Percentiles rank a stretch among this genome's conserved stretches.
These are phyloP conservation scores for Drosophila sp. DNA, from an alignment of 1,140 invertebrate species.

Conservation along the genomic window DNA sequence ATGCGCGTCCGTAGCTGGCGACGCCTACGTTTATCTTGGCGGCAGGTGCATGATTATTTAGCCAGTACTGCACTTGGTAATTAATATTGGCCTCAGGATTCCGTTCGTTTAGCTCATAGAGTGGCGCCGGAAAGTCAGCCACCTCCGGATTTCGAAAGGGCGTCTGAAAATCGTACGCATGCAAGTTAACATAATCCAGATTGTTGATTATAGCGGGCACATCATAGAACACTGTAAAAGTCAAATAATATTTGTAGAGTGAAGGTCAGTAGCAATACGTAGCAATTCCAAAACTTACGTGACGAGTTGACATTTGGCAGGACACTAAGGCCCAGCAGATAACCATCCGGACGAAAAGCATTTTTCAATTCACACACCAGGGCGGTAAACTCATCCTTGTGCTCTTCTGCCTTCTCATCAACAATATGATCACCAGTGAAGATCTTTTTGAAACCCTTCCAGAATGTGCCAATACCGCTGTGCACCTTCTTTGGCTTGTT, in stretches of 20 bases:
- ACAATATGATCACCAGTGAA: constrained; percentile 88
- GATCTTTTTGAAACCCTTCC: constrained; percentile 91
- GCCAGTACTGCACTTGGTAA: constrained; percentile 87
- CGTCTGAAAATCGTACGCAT: constrained; percentile 92
- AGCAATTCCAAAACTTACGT: constrained; percentile 85
- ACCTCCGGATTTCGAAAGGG: constrained; percentile 90
- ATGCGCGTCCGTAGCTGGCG: constrained; percentile 92
- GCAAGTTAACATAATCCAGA: constrained; percentile 92
- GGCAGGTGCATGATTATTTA: constrained; percentile 88
- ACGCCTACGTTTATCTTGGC: constrained; percentile 93
- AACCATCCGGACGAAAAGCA: constrained; percentile 87
- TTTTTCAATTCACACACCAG: constrained; percentile 90
- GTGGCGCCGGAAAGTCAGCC: constrained; percentile 90
- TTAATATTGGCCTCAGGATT: constrained; percentile 89
- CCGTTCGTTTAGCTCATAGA: constrained; percentile 89
- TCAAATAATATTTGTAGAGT: constrained; percentile 23
- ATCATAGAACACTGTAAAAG: constrained; percentile 90
- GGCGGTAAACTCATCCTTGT: constrained; percentile 90
- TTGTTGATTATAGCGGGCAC: constrained; percentile 89
- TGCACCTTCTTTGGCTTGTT: constrained; percentile 91
- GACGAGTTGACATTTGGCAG: constrained; percentile 92
- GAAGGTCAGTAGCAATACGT: too few relatives aligned
- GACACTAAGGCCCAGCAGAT: constrained; percentile 88
- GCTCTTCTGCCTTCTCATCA: constrained; percentile 91
- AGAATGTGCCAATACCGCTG: constrained; percentile 88